Conservation (phyloP, 1,140 invertebrate genomes). For the Lasioglossum baleicum region DNA sequence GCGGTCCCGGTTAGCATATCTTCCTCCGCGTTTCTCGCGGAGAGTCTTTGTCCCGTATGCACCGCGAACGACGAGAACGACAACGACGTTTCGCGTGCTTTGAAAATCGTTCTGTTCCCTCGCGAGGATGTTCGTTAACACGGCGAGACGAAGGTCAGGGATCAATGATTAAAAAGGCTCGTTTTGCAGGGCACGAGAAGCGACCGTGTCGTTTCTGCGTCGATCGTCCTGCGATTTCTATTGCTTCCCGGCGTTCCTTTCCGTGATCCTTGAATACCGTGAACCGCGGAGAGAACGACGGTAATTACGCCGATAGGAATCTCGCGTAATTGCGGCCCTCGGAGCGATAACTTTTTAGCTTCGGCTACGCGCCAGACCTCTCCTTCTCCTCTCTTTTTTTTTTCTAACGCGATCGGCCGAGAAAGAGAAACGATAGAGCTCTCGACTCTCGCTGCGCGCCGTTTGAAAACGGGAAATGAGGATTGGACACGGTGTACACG, state of each 20-base stretch:
- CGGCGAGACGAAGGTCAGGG: conserved; percentile 56
- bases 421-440: not conserved
- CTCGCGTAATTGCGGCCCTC: conserved; percentile 19
- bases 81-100: conserved; percentile 1
- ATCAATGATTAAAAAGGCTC: conserved; percentile 50
- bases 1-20: conserved; percentile 3
- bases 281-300: conserved; percentile 1
- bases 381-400: not conserved
- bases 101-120: conserved; percentile 16
- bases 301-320: conserved; percentile 31
- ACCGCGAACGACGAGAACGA: conserved; percentile 12
- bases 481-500: not conserved
- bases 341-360: conserved; percentile 16
- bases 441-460: no score
- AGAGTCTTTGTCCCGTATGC: conserved; percentile 49
- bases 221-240: conserved; percentile 6
- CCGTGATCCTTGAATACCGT: conserved; percentile 11
- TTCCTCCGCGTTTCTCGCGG: conserved; percentile 54
- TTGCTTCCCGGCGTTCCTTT: not conserved
- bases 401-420: not conserved
- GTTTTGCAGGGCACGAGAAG: conserved; percentile 18
- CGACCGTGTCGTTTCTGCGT: conserved; percentile 7
- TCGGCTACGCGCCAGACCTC: not conserved
- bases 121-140: conserved; percentile 31
- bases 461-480: not conserved